Base-by-base conservation (phyloP, 2,888 invertebrate genomes). In the Pseudococcus longispinus region DNA sequence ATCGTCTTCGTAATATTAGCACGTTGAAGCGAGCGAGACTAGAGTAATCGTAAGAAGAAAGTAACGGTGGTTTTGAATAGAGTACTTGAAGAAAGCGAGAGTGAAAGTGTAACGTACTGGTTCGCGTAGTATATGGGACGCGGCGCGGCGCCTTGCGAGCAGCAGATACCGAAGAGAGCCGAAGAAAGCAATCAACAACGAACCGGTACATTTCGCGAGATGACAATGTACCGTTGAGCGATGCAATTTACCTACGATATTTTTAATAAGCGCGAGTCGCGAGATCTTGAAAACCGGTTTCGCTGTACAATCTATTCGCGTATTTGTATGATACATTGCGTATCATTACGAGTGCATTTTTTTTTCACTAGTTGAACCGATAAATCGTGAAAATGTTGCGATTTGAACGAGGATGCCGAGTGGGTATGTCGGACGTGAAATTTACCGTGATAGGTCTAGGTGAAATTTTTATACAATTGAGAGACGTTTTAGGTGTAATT, bases 81-180 rank as follows among this genome's bases (percentile, higher is more conserved):
- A 70, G 70, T 32, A 23, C 32, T 5, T 85, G 51, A 86, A 80
- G 86, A 86, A 86, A 86, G 86, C 80, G 86, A 86, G 86, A 86
- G 86, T 86, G 86, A 86, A 86, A 86, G 86, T 86, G 86, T 86
- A 86, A 86, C 77, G 80, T 77, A 77, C 86, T 74, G 86, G 80
- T 77, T 80, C 77, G 86, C 86, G 77, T 86, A 77, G 15, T 70
- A 86, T 80, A 86, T 86, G 77, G 86, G 46, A 86, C 86, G 80
- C 29, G 77, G 23, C 37, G 2, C 15, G 44, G 74, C 20, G 29
- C 23, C 29, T 74, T 18, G 18, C 15, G 6, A 6, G 6, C 4
- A 42, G 37, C 70, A 20, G 2, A 51, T 51, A 2, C 4, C 51
- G 51, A 18, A 18, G 51, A 51, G 11, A 20, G 42, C 60, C 32